Evolutionary conservation across 2,797 vertebrate species (phyloP).

Genomic region (Borostomias antarcticus): DNA sequence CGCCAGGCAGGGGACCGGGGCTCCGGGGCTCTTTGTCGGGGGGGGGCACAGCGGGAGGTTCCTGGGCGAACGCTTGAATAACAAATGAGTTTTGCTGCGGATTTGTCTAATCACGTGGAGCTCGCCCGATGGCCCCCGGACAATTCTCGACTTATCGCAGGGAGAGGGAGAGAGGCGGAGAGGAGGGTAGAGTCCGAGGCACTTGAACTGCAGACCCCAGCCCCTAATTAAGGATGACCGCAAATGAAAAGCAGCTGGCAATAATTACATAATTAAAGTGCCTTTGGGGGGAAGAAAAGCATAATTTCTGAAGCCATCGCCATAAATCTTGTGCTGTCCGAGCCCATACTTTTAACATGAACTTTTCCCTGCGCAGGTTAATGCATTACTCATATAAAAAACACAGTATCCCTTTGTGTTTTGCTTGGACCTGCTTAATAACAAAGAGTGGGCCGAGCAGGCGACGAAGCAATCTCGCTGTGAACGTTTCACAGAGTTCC

Average conservation of each 20-base stretch:
- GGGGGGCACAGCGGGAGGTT: constrained; percentile 69
- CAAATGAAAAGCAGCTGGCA: constrained; percentile 95
- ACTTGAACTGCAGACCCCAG: constrained; percentile 80
- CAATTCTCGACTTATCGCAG: constrained; percentile 75
- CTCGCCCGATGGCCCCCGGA: constrained; percentile 56
- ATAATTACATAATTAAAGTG: constrained; percentile 99
- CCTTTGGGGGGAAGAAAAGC: constrained; percentile 89
- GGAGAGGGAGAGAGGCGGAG: constrained; percentile 18
- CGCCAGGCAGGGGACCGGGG: constrained; percentile 64
- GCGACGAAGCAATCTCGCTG: constrained; percentile 27
- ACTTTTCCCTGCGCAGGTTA: constrained; percentile 84
- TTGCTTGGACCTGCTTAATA: constrained; percentile 89
- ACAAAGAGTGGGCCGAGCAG: constrained; percentile 76
- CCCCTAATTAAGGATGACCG: constrained; percentile 89
- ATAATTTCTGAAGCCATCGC: constrained; percentile 94
- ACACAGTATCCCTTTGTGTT: constrained; percentile 95
- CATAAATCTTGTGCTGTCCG: constrained; percentile 99
- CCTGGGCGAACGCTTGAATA: constrained; percentile 68
- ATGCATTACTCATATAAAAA: constrained; percentile 93
- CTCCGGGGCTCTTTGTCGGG: constrained; percentile 54
- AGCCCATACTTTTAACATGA: constrained; percentile 83
- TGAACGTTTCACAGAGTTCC: constrained; percentile 51
- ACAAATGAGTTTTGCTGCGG: constrained; percentile 78
- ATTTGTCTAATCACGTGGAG: constrained; percentile 77
- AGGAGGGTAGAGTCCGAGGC: constrained; percentile 59